Base-by-base conservation (phyloP, 1,140 invertebrate species). In the Trachelipus rathkii region DNA sequence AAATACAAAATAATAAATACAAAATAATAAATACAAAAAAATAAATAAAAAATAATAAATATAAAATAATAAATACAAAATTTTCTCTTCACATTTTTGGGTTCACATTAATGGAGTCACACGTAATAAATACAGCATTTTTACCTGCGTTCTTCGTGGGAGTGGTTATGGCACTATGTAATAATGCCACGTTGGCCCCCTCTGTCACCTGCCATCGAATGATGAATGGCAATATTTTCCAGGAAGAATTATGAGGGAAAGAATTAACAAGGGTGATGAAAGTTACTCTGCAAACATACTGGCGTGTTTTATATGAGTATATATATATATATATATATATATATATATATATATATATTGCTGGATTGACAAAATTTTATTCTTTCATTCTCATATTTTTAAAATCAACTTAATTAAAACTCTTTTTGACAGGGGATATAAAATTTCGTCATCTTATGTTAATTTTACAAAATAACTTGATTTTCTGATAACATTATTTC, bases 311-410 rank as follows among this genome's bases (percentile, higher is more conserved):
- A 60, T 60, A 60, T 60, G 8, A 4, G 8, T 60, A 60, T 60
- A 60, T 60, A 60, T 60, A 60, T 60, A 60, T 60, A 60, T 60
- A 60, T 60, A 60, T 60, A 60, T 60, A 60, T 60, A 60, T 60
- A 60, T 60, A 60, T 60, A 33, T 60, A 60, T 60, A 60, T 60
- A 60, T 60, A 60, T 60, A 60, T 60, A 60, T 60, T n/a, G n/a
- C n/a, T n/a, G n/a, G n/a, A n/a, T n/a, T n/a, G n/a, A n/a, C n/a
- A n/a, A n/a, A n/a, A n/a, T n/a, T n/a, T n/a, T n/a, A n/a, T n/a
- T n/a, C n/a, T n/a, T n/a, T n/a, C n/a, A n/a, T n/a, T n/a, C n/a
- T n/a, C n/a, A n/a, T n/a, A n/a, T n/a, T n/a, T n/a, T n/a, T n/a
- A n/a, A n/a, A n/a, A n/a, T n/a, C n/a, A n/a, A n/a, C n/a, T n/a